Base-by-base conservation (phyloP, 2,797 vertebrate genomes). In the Leontopithecus rosalia region DNA sequence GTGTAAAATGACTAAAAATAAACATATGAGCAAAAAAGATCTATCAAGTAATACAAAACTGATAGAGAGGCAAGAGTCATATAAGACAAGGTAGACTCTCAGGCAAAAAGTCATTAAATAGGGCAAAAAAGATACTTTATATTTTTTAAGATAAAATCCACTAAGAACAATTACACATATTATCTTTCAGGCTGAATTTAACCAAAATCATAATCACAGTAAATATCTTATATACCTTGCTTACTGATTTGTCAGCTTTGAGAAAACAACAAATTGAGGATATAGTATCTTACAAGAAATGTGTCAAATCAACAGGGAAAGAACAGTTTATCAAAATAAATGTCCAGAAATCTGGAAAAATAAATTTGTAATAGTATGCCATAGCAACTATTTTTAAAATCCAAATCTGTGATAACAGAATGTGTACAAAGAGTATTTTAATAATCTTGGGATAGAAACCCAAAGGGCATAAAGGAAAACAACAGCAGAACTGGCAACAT, bases 91-190 rank as follows among this genome's bases (percentile, higher is more conserved):
- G 19, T 20, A 81, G 43, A 90, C 24, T 86, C 43, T 46, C 52
- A 85, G 11, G 75, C 75, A 90, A 86, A 85, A 67, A 95, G 36
- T 70, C 75, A 95, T 61, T 73, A 52, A 88, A 82, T 17, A 80
- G 12, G 48, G 48, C 26, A 87, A 89, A 90, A 90, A 82, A 86
- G 8, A 17, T 19, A 85, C 24, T 90, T 81, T 67, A 52, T 55
- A 88, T 39, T 88, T 91, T 43, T 6, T 73, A 91, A 88, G 52
- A 84, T 84, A 88, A 94, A 94, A 92, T 88, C 19, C 72, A 92
- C 39, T 57, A 67, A 83, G 36, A 81, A 88, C 19, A 58, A 96
- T 80, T 81, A 64, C 43, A 87, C 57, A 73, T 26, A 57, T 19
- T 50, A 75, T 84, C 57, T 83, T 50, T 58, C 70, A 92, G 46